Evolutionary conservation across 2,888 invertebrate species (phyloP).

Genomic region (Metopia argyrocephala): DNA sequence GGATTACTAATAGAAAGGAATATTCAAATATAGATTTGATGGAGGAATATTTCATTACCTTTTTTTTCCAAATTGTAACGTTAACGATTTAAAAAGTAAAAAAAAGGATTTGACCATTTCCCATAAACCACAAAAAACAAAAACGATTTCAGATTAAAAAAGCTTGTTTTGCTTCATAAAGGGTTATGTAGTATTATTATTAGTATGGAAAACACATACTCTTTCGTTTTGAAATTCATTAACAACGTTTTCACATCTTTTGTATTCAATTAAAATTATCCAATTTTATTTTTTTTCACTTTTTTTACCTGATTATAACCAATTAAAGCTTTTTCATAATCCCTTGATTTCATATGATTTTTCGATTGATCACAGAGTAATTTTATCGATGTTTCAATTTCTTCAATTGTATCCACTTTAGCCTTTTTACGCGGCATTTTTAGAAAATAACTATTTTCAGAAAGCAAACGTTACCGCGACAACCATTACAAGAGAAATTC

Average conservation of each 20-base stretch:
- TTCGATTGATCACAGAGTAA: slow-evolving; percentile 88
- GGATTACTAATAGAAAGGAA: too few relatives aligned
- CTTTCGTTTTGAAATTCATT: neutral
- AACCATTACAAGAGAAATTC: slow-evolving; percentile 31
- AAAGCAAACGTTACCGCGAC: neutral
- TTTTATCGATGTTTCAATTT: slow-evolving; percentile 81
- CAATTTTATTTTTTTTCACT: neutral
- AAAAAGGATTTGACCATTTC: too few relatives aligned
- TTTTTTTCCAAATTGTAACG: too few relatives aligned
- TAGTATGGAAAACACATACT: too few relatives aligned
- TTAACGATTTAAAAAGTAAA: too few relatives aligned
- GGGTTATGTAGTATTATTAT: too few relatives aligned
- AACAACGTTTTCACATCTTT: slow-evolving; percentile 65
- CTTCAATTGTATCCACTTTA: slow-evolving; percentile 78
- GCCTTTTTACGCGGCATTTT: slow-evolving; percentile 75
- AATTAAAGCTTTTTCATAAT: slow-evolving; percentile 84
- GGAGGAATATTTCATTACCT: too few relatives aligned
- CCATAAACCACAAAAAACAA: too few relatives aligned
- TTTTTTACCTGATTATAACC: slow-evolving; percentile 84
- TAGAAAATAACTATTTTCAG: neutral
- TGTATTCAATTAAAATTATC: neutral
- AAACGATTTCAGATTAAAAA: too few relatives aligned
- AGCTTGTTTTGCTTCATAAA: too few relatives aligned
- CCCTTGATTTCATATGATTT: slow-evolving; percentile 87
- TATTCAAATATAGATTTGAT: too few relatives aligned